Evolutionary conservation across 2,797 vertebrate genomes (phyloP).

Genomic region (Neosilurus hyrtlii): DNA sequence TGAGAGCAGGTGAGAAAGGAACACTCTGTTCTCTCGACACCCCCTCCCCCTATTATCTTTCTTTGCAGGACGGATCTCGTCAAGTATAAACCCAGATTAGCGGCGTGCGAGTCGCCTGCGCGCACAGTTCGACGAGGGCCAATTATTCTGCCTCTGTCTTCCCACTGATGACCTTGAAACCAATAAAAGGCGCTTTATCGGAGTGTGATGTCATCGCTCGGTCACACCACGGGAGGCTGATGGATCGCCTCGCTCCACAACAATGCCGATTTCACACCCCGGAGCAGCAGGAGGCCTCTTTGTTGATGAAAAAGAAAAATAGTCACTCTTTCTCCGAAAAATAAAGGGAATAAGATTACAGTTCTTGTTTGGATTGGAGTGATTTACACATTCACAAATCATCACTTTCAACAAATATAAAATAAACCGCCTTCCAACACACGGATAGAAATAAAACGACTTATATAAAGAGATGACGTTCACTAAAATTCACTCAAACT

Average conservation of each 20-base stretch:
- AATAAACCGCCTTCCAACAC: no score
- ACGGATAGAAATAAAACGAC: no score
- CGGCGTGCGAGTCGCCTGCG: slow-evolving; percentile 9
- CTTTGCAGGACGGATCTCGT: slow-evolving; percentile 19
- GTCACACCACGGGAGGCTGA: slow-evolving; percentile 42
- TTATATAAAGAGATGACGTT: no score
- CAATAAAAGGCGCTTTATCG: slow-evolving; percentile 49
- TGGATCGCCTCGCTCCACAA: slow-evolving; percentile 26
- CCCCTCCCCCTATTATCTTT: slow-evolving; percentile 10
- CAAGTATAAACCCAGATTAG: slow-evolving; percentile 40
- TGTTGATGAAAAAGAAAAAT: slow-evolving; percentile 10
- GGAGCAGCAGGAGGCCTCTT: neutral
- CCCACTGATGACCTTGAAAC: slow-evolving; percentile 45
- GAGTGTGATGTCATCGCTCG: slow-evolving; percentile 49
- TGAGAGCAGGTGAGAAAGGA: slow-evolving; percentile 28
- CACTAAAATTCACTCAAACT: no score
- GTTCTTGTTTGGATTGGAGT: neutral
- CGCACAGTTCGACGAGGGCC: slow-evolving; percentile 15
- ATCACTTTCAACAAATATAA: no score
- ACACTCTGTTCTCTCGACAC: neutral
- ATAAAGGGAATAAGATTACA: neutral
- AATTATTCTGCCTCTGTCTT: slow-evolving; percentile 33
- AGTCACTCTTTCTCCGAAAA: slow-evolving; percentile 11
- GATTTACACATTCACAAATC: no score
- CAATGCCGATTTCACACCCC: slow-evolving; percentile 45